phyloP scores from a whole-genome alignment of 1,140 invertebrate genomes.

The Odontomachus brunneus region DNA sequence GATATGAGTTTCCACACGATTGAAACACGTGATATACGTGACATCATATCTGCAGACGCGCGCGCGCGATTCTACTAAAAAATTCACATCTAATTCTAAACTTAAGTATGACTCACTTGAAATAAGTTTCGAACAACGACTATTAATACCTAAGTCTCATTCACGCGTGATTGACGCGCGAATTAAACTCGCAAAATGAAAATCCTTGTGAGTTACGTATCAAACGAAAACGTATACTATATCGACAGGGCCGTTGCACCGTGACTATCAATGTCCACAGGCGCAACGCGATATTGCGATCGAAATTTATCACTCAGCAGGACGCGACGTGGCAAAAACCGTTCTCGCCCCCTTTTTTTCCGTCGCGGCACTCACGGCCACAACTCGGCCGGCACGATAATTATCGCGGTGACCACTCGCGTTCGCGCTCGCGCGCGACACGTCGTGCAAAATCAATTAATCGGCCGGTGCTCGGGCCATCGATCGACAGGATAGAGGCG shows the following conservation, averaged over 20 bases:
- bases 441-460: conserved; percentile 72
- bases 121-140: too few relatives aligned
- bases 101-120: too few relatives aligned
- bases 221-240: neutral
- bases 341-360: conserved; percentile 53
- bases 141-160: neutral
- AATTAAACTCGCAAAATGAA: conserved; percentile 2
- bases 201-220: neutral
- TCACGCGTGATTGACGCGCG: neutral
- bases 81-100: too few relatives aligned
- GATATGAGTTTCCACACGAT: too few relatives aligned
- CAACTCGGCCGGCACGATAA: conserved; percentile 68
- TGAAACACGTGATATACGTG: too few relatives aligned
- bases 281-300: neutral
- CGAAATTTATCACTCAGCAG: conserved; percentile 60
- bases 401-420: conserved; percentile 63
- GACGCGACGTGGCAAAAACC: conserved; percentile 48
- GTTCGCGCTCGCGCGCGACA: conserved; percentile 24
- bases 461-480: conserved; percentile 33
- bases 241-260: neutral
- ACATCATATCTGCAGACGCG: too few relatives aligned
- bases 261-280: conserved; percentile 28
- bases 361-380: conserved; percentile 45
- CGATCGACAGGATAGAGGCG: conserved; percentile 59
- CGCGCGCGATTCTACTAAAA: too few relatives aligned